Evolutionary conservation across 2,797 vertebrate species (phyloP), one percentile per base, ranked within the genome.

Genomic region (Sebastiscus tertius): DNA sequence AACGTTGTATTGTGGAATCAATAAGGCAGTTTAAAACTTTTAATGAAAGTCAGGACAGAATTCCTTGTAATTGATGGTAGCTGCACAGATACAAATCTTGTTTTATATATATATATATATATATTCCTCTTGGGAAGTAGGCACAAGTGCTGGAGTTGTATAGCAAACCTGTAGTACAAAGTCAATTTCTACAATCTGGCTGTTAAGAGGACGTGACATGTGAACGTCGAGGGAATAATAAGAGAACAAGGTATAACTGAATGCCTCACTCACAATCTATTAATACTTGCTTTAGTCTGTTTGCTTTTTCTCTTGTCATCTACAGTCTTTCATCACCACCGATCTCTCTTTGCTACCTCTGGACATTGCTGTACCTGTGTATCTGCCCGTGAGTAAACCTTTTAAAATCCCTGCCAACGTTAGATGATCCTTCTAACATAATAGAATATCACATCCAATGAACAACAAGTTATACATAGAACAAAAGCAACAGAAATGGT

Each of bases 231-330:
- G 75, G 61, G 72, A 84, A 72, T 62, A 73, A 64, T 62, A 46
- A 46, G 49, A 74, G 64, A 79, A 77, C 55, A 74, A 65, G n/a
- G 36, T 64, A 36, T 63, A 68, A 49, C 46, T 69, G 68, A 62
- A 54, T 68, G 67, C 71, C 61, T 84, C 52, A 72, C 34, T 80
- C 71, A 73, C 11, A 24, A 68, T 55, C 71, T 27, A 33, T 72
- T 71, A 20, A 77, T 75, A 49, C 31, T 67, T 16, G 34, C 54
- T 79, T 80, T 74, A 64, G 55, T 85, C 66, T 73, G 42, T n/a
- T 72, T 66, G n/a, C 24, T 60, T 29, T 67, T 27, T 24, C 5
- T 60, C 18, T 63, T 64, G 27, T 56, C 62, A 75, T 63, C 55
- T 16, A 5, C 34, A 46, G 16, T 26, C 54, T 76, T 68, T 65